These are phyloP conservation scores for Brachypteracias leptosomus DNA, from an alignment of 2,113 vertebrate genomes.

Conservation along the genomic window DNA sequence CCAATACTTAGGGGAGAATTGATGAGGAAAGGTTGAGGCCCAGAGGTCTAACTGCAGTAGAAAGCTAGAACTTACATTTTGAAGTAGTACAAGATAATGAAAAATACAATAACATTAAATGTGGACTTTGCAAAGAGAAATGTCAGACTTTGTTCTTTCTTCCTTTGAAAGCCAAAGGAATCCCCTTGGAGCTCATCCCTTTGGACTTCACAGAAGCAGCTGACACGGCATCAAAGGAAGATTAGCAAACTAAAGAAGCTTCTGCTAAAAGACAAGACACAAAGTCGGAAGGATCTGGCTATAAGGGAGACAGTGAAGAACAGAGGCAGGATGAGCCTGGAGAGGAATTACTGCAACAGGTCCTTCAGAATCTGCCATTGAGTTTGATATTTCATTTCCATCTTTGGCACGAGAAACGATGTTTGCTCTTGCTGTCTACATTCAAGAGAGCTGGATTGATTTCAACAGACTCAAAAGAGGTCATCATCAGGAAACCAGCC, in stretches of 20 bases:
- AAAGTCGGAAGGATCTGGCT: neutral
- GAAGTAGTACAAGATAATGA: neutral
- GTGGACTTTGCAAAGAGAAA: neutral
- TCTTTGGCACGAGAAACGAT: neutral
- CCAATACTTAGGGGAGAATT: neutral
- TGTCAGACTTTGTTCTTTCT: constrained; percentile 17
- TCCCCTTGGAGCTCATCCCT: neutral
- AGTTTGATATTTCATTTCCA: neutral
- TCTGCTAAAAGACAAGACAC: neutral
- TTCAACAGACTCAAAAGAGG: neutral
- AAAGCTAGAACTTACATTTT: neutral
- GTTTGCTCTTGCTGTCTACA: neutral
- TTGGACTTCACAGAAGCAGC: constrained; percentile 10
- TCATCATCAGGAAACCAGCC: neutral
- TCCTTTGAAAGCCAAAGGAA: constrained; percentile 26
- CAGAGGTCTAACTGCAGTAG: neutral
- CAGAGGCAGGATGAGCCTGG: neutral
- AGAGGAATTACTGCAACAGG: neutral
- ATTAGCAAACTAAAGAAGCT: neutral
- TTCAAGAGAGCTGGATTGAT: neutral
- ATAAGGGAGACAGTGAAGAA: neutral
- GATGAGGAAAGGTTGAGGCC: neutral
- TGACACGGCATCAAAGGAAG: neutral
- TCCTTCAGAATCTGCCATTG: neutral
- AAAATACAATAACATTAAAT: neutral